Evolutionary conservation across 2,113 vertebrate genomes (phyloP), one percentile per base, ranked within the genome.

Genomic region (Chloropsis cyanopogon): DNA sequence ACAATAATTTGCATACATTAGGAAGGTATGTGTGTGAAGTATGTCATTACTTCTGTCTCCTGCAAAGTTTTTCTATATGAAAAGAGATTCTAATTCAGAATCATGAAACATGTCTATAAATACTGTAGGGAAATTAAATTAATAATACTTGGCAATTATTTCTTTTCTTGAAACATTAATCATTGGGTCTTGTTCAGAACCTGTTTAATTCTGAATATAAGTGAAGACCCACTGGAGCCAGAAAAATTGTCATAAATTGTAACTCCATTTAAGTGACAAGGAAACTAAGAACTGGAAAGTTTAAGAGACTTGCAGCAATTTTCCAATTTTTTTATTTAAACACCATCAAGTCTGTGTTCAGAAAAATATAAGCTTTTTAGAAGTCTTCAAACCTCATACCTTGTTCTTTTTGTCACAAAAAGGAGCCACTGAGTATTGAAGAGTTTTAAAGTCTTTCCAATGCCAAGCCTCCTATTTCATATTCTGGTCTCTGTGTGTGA

Each of bases 1-100:
- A 93, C 37, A 94, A 86, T 93, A 75, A 96, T 89, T 95, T 95
- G 78, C 72, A 92, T 82, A 46, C n/a, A 92, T 96, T 97, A 96
- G 91, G 84, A 91, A 88, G 52, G 79, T 73, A 47, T 37, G 20
- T 49, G 20, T 46, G 6, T 63, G 64, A 23, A 88, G 66, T 46
- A 37, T 85, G 93, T 65, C 90, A 66, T 84, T 93, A 71, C 70
- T 77, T 57, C 53, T 92, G 65, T 93, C 82, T 92, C 47, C 76
- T 94, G 42, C 29, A 52, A 41, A 92, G 75, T 5, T 63, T 78
- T 92, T 84, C 79, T 86, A 80, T 61, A 68, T 42, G 46, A 93
- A 93, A 89, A 93, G 80, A 50, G 31, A 87, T 75, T 65, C 77
- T 69, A 70, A 94, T 87, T 79, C 82, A 65, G 41, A 94, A 65